phyloP scores from a whole-genome alignment of 2,888 invertebrate species.

The Eupithecia centaureata region DNA sequence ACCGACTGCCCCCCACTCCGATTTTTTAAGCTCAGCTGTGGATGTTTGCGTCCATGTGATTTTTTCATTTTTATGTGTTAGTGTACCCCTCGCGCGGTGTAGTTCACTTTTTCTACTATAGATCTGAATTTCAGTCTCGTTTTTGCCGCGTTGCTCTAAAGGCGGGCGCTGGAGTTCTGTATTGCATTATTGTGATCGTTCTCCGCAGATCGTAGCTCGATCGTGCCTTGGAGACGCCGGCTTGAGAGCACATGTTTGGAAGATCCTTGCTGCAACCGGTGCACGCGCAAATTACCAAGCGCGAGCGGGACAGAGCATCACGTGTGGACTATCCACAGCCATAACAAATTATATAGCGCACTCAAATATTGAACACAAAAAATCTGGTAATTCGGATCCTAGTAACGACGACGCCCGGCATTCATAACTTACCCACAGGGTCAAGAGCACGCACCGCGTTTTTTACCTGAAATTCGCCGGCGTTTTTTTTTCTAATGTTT shows the following conservation, averaged over 20 bases:
- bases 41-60: slow-evolving; percentile 80
- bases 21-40: slow-evolving; percentile 81
- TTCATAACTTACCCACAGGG: slow-evolving; percentile 82
- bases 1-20: slow-evolving; percentile 73
- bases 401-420: slow-evolving; percentile 80
- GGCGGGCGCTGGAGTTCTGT: slow-evolving; percentile 75
- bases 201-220: slow-evolving; percentile 54
- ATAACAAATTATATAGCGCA: slow-evolving; percentile 75
- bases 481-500: slow-evolving; percentile 75
- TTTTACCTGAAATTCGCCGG: slow-evolving; percentile 62
- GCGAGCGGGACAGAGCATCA: slow-evolving; percentile 74
- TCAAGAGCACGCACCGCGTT: slow-evolving; percentile 77
- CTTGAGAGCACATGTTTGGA: slow-evolving; percentile 74
- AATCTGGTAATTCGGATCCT: slow-evolving; percentile 81
- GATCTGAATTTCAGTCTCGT: slow-evolving; percentile 85
- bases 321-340: slow-evolving; percentile 76
- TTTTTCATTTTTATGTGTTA: slow-evolving; percentile 84
- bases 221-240: slow-evolving; percentile 63
- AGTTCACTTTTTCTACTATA: slow-evolving; percentile 85
- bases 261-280: slow-evolving; percentile 66
- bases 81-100: slow-evolving; percentile 84
- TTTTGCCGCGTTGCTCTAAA: slow-evolving; percentile 84
- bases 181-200: slow-evolving; percentile 72
- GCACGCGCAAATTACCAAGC: slow-evolving; percentile 73
- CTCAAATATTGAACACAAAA: slow-evolving; percentile 82